These are phyloP conservation scores for Apodemia zela DNA, from an alignment of 2,888 invertebrate species.

Conservation along the genomic window DNA sequence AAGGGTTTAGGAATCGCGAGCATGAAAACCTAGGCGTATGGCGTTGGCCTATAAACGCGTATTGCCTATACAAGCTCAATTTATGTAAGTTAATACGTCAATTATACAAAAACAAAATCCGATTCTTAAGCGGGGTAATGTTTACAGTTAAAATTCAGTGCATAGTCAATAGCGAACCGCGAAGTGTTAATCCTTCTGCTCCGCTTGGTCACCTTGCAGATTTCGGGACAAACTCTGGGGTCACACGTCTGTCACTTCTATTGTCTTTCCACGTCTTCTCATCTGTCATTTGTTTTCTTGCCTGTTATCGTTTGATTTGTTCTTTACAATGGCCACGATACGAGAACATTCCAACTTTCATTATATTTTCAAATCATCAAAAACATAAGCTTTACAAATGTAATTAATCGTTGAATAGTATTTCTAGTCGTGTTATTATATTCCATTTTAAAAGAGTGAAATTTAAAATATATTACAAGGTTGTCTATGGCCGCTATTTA, in stretches of 20 bases:
- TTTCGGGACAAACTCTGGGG: conserved; percentile 44
- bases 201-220: not conserved
- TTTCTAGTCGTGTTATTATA: conserved; percentile 31
- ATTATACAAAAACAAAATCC: conserved; percentile 49
- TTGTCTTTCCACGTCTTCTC: conserved; percentile 26
- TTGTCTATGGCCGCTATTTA: conserved; percentile 21
- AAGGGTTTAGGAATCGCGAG: conserved; percentile 30
- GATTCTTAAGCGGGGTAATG: conserved; percentile 9
- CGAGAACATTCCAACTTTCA: conserved; percentile 39
- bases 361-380: conserved; percentile 25
- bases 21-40: conserved; percentile 43
- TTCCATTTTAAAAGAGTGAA: conserved; percentile 22
- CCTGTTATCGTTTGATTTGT: conserved; percentile 33
- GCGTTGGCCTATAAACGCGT: conserved; percentile 44
- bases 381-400: conserved; percentile 29
- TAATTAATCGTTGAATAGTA: conserved; percentile 30
- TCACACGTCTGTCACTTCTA: conserved; percentile 25
- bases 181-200: not conserved
- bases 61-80: conserved; percentile 70
- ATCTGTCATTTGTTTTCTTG: conserved; percentile 31
- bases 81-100: conserved; percentile 73
- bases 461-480: conserved; percentile 16
- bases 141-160: not conserved
- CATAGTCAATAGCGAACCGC: not conserved
- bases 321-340: conserved; percentile 36